Conservation (phyloP, 2,797 vertebrate species). For the Paguma larvata region DNA sequence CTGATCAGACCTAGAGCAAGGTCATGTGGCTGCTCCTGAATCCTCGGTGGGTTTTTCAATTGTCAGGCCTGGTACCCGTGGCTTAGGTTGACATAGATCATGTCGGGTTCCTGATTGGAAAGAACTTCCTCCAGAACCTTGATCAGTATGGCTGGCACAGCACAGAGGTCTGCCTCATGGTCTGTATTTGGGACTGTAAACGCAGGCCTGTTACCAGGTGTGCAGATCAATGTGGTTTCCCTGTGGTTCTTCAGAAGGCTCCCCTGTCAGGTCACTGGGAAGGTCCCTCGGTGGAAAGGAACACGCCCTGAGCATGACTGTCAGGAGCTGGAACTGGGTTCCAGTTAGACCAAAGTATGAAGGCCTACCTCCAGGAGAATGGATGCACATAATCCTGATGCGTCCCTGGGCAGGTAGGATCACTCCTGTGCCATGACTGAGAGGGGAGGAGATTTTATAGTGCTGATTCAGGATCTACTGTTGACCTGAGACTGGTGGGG, state of each 20-base stretch:
- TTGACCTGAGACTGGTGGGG: background rate
- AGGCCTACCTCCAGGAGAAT: background rate
- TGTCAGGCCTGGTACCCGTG: background rate
- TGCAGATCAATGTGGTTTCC: background rate
- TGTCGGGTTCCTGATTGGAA: background rate
- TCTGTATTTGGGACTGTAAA: background rate
- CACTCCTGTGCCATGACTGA: background rate
- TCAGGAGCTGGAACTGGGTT: background rate
- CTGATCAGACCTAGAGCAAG: background rate
- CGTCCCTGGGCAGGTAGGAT: background rate
- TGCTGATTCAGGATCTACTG: background rate
- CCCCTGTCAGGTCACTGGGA: background rate
- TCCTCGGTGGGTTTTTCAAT: background rate
- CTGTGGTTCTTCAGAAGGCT: background rate
- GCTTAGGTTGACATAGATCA: too few species aligned
- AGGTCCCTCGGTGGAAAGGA: background rate
- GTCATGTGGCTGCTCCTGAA: background rate
- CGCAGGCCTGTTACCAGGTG: background rate
- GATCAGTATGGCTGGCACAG: background rate
- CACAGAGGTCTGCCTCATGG: background rate
- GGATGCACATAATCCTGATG: background rate
- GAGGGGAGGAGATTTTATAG: background rate
- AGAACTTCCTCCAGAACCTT: background rate
- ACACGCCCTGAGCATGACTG: background rate
- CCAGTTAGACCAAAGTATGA: background rate